These are phyloP conservation scores for Paradoxurus hermaphroditus DNA, from an alignment of 2,113 vertebrate species.

Conservation along the genomic window DNA sequence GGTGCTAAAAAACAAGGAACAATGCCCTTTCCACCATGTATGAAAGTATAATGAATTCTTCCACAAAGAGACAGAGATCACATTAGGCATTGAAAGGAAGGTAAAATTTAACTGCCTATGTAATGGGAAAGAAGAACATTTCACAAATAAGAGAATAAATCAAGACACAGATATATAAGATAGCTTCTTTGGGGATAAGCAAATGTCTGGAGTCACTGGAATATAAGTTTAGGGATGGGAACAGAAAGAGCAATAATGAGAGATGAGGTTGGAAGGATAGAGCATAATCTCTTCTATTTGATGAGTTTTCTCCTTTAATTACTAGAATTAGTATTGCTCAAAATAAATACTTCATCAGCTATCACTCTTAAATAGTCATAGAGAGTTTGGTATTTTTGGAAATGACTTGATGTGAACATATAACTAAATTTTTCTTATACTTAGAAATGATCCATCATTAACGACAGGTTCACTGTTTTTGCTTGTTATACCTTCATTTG, in stretches of 20 bases:
- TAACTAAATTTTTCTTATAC: constrained; percentile 8
- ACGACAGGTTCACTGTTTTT: neutral
- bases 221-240: neutral
- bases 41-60: neutral
- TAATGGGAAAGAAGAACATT: neutral
- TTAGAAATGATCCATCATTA: constrained; percentile 44
- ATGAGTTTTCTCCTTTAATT: neutral
- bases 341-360: neutral
- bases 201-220: neutral
- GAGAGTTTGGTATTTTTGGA: neutral
- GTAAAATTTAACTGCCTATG: neutral
- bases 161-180: neutral
- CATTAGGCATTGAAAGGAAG: neutral
- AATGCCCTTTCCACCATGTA: neutral
- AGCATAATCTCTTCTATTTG: neutral
- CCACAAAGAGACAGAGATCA: neutral
- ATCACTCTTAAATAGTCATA: neutral
- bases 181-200: neutral
- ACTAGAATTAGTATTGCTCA: neutral
- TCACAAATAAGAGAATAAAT: neutral
- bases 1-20: neutral
- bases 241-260: neutral
- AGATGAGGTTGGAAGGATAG: neutral
- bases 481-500: constrained; percentile 54
- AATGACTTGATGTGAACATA: neutral